phyloP scores from a whole-genome alignment of 2,113 vertebrate species.

The Actenoides hombroni region DNA sequence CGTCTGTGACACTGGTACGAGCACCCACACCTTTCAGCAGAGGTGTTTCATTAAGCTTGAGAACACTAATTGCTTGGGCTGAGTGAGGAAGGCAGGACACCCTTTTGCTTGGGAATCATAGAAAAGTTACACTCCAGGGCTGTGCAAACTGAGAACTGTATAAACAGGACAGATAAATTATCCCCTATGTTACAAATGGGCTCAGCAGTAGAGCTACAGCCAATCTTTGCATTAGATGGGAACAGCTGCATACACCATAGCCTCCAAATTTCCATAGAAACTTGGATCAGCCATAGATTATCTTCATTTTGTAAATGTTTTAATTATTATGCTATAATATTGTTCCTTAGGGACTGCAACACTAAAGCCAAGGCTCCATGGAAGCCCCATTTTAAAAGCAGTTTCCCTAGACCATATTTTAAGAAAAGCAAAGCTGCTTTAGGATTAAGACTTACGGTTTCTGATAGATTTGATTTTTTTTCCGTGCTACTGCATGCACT shows the following conservation, averaged over 20 bases:
- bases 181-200: neutral
- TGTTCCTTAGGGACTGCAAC: neutral
- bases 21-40: neutral
- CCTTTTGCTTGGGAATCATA: neutral
- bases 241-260: slow-evolving; percentile 53
- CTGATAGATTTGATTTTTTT: slow-evolving; percentile 20
- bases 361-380: neutral
- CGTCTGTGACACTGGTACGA: accelerated
- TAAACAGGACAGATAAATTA: slow-evolving; percentile 50
- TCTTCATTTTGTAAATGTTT: slow-evolving; percentile 55
- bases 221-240: slow-evolving; percentile 49
- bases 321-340: slow-evolving; percentile 48
- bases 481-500: slow-evolving; percentile 28
- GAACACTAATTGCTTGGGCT: neutral
- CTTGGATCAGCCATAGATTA: slow-evolving; percentile 54
- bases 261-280: slow-evolving; percentile 67
- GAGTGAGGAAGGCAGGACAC: neutral
- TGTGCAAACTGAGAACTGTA: slow-evolving; percentile 26
- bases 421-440: slow-evolving; percentile 8
- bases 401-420: neutral
- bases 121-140: neutral
- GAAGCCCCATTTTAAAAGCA: slow-evolving; percentile 3
- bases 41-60: neutral
- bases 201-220: slow-evolving; percentile 41
- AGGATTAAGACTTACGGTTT: neutral